Percentiles rank a stretch among this genome's conserved stretches.
Conservation (phyloP, 2,113 vertebrate species). For the Eulemur macaco region DNA sequence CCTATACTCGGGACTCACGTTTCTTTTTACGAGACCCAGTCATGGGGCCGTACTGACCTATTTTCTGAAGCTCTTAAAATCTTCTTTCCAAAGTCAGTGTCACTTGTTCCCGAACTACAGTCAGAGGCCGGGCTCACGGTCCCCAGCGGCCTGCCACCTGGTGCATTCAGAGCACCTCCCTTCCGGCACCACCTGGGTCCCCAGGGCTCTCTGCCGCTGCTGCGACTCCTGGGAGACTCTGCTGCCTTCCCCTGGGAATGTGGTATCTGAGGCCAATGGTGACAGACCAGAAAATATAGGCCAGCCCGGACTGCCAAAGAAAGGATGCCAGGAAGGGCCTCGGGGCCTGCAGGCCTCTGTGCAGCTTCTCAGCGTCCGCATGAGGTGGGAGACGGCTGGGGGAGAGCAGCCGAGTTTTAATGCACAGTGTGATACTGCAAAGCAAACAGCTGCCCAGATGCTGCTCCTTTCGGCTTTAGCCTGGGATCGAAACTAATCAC, state of each 20-base stretch:
- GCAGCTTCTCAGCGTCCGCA: background rate
- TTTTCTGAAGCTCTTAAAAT: conserved; percentile 14
- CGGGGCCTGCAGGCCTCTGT: background rate
- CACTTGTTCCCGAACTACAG: background rate
- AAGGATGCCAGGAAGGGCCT: background rate
- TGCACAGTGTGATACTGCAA: background rate
- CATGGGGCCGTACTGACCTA: background rate
- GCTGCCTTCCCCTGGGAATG: background rate
- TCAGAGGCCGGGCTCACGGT: background rate
- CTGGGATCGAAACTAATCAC: background rate
- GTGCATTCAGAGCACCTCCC: background rate
- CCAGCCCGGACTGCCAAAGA: background rate
- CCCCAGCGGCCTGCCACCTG: background rate
- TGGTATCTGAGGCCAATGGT: background rate
- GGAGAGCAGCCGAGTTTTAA: background rate
- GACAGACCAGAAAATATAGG: conserved; percentile 1
- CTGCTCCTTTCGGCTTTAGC: background rate
- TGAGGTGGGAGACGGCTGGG: background rate
- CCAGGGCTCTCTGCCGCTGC: background rate
- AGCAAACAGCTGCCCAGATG: conserved; percentile 8
- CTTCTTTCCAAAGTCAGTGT: background rate
- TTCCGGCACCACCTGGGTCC: background rate
- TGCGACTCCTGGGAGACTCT: background rate
- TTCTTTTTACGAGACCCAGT: background rate
- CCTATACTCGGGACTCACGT: background rate